Conservation (phyloP, 2,888 invertebrate species). For the Operophtera brumata region DNA sequence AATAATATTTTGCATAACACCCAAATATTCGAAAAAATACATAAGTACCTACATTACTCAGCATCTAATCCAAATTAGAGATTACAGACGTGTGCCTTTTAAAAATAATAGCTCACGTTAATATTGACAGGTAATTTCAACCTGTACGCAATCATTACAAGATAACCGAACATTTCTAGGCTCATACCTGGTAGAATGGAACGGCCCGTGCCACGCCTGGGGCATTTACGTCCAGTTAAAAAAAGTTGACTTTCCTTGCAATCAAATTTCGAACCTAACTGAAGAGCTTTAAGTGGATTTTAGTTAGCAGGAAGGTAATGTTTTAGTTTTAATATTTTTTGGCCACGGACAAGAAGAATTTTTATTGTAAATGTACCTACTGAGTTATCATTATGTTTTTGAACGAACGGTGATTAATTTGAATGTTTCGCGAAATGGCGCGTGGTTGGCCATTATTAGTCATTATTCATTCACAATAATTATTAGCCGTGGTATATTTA, state of each 20-base stretch:
- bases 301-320: constrained; percentile 12
- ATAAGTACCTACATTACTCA: constrained; percentile 2
- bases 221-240: constrained; percentile 38
- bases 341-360: constrained; percentile 35
- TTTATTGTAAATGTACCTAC: constrained; percentile 39
- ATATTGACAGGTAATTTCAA: constrained; percentile 57
- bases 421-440: constrained; percentile 23
- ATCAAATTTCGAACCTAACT: constrained; percentile 7
- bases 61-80: constrained; percentile 29
- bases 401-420: constrained; percentile 31
- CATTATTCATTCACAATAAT: constrained; percentile 4
- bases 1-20: no score
- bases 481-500: not conserved
- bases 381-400: constrained; percentile 40
- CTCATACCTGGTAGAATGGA: constrained; percentile 32
- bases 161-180: constrained; percentile 31
- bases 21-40: not conserved
- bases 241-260: constrained; percentile 23
- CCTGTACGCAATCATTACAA: constrained; percentile 49
- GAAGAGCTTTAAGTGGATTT: constrained; percentile 4
- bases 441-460: constrained; percentile 10
- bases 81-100: constrained; percentile 32
- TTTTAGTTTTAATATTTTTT: constrained; percentile 38
- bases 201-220: constrained; percentile 46
- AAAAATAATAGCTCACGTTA: constrained; percentile 46